Evolutionary conservation across 2,797 vertebrate genomes (phyloP).

Genomic region (Corythornis leucogaster): DNA sequence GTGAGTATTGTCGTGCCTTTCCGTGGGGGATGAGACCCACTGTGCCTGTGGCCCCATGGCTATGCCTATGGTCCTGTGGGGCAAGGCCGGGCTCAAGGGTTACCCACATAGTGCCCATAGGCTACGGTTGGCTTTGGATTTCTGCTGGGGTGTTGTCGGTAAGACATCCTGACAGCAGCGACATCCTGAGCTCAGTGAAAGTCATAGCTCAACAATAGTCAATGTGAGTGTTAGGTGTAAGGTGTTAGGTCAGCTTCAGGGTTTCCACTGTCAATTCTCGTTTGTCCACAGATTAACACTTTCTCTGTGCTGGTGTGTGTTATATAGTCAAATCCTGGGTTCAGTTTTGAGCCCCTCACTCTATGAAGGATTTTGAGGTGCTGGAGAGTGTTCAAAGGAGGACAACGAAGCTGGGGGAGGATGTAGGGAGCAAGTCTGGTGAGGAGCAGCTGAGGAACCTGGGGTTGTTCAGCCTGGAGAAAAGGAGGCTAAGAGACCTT

Average conservation of each 20-base stretch:
- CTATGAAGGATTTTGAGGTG: not conserved
- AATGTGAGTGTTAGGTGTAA: not conserved
- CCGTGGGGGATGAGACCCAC: not conserved
- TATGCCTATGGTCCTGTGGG: rapidly evolving
- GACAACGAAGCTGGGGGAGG: not conserved
- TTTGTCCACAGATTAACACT: not conserved
- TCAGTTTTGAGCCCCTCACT: not conserved
- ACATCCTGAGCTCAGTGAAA: not conserved
- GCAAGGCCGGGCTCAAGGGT: not conserved
- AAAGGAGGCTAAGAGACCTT: not conserved
- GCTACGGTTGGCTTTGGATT: not conserved
- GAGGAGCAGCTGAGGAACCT: not conserved
- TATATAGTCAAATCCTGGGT: not conserved
- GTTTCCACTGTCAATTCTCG: not conserved
- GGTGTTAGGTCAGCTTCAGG: not conserved
- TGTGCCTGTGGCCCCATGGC: rapidly evolving
- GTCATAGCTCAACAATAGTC: not conserved
- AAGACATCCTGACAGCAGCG: rapidly evolving
- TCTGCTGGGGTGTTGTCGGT: rapidly evolving
- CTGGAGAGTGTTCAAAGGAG: not conserved
- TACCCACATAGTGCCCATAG: rapidly evolving
- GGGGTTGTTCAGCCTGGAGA: not conserved
- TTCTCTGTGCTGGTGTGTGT: not conserved
- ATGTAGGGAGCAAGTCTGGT: not conserved
- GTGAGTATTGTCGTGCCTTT: constrained; percentile 3